Evolutionary conservation across 2,888 invertebrate genomes (phyloP), one percentile per base, ranked within the genome.

Genomic region (Orthosia gothica): DNA sequence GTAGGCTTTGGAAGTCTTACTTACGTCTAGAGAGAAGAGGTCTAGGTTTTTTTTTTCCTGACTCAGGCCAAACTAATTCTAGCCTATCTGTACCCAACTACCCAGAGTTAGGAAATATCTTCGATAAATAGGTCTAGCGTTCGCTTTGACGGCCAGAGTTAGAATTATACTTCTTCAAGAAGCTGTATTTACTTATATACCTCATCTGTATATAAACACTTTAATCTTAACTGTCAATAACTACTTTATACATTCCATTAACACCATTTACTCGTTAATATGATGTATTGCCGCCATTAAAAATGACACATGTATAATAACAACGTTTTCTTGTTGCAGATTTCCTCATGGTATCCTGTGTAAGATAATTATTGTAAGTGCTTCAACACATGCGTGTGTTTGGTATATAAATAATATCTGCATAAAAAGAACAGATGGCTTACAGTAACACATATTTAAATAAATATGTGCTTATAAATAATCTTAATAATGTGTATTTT

Each of bases 311-410:
- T 67, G 55, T 64, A 15, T 65, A 62, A 71, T 67, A 69, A 80
- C 55, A 64, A 54, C 63, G 67, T 76, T 80, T 75, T 72, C 84
- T 90, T 88, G 88, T 92, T 90, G 26, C 92, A 92, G 92, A 84
- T 89, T 85, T 84, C 91, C 91, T 89, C 86, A 92, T 92, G 92
- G 82, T 89, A 87, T 86, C 84, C 87, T 86, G 88, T 81, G 67
- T 86, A 69, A 87, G 88, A 91, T 92, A 90, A 90, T 77, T 77
- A 77, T 83, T 85, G 92, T 92, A 86, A 92, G 92, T 92, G 81
- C 57, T 67, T 69, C 26, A 66, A 75, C 69, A 68, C 70, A 67
- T 81, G 65, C 58, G 3, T 63, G 18, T 47, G 45, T 20, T 67
- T 47, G 5, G 20, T 79, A 63, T 7, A 62, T 65, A 67, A 74